phyloP scores from a whole-genome alignment of 2,888 invertebrate genomes.

The Amphipoea oculea region DNA sequence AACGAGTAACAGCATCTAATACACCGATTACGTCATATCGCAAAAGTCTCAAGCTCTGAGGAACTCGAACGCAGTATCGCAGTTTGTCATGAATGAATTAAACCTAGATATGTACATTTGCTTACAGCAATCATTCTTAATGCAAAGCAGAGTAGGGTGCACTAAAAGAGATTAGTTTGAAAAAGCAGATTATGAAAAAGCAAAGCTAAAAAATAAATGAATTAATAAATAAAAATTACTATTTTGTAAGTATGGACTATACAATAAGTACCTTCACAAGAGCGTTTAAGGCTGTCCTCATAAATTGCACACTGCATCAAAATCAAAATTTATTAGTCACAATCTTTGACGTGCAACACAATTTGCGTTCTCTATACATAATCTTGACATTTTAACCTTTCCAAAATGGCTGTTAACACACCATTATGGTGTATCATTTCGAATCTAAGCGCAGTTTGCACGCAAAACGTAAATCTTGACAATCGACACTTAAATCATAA shows the following conservation, averaged over 20 bases:
- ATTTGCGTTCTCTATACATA: slow-evolving; percentile 48
- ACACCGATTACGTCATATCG: not conserved
- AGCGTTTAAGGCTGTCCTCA: slow-evolving; percentile 5
- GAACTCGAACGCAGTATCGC: slow-evolving; percentile 2
- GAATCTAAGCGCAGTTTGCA: slow-evolving; percentile 56
- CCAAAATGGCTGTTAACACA: slow-evolving; percentile 55
- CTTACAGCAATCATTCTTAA: slow-evolving; percentile 8
- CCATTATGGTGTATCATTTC: slow-evolving; percentile 59
- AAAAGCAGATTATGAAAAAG: not conserved
- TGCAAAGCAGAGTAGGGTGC: not conserved
- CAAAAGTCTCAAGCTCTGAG: slow-evolving; percentile 9
- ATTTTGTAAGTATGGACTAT: not conserved
- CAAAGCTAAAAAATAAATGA: not conserved
- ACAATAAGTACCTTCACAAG: not conserved
- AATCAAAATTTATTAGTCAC: slow-evolving; percentile 37
- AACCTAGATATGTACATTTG: slow-evolving; percentile 3
- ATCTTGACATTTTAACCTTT: slow-evolving; percentile 57
- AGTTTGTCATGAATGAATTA: slow-evolving; percentile 13
- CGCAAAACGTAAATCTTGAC: slow-evolving; percentile 60
- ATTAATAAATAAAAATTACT: not conserved
- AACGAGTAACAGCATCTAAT: not conserved
- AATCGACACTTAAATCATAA: slow-evolving; percentile 58
- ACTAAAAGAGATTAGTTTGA: not conserved
- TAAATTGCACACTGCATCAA: slow-evolving; percentile 39
- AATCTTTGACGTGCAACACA: slow-evolving; percentile 49